These are phyloP conservation scores for Nudaria mundana DNA, from an alignment of 2,888 invertebrate species.

Conservation along the genomic window DNA sequence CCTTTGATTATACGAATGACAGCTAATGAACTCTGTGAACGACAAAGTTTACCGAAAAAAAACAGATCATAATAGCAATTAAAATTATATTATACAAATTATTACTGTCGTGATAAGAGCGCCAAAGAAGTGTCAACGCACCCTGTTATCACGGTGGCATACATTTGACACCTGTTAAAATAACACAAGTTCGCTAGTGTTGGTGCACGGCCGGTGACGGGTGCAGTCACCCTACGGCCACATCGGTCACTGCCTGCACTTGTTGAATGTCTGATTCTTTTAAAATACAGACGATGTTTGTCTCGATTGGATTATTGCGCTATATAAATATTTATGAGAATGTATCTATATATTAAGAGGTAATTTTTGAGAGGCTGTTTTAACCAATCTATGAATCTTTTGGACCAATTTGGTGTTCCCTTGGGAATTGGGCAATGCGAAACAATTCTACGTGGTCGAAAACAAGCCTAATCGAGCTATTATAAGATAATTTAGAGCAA, in stretches of 20 bases:
- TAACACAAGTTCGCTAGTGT: constrained; percentile 18
- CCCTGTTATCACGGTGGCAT: constrained; percentile 40
- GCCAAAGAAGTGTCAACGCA: constrained; percentile 37
- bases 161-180: constrained; percentile 47
- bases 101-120: constrained; percentile 33
- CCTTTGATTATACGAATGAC: neutral
- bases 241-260: neutral
- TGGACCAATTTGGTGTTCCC: too few relatives aligned
- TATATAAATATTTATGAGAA: too few relatives aligned
- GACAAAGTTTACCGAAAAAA: neutral
- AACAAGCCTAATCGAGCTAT: too few relatives aligned
- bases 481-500: too few relatives aligned
- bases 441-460: too few relatives aligned
- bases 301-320: too few relatives aligned
- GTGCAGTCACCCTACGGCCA: constrained; percentile 18
- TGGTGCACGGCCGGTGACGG: constrained; percentile 5
- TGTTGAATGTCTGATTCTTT: neutral
- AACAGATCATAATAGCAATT: constrained; percentile 4
- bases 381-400: too few relatives aligned
- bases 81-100: constrained; percentile 2
- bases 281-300: neutral
- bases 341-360: too few relatives aligned
- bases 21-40: neutral
- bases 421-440: too few relatives aligned
- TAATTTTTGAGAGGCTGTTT: too few relatives aligned